phyloP scores from a whole-genome alignment of 2,113 vertebrate genomes.

The Dromaius novaehollandiae region DNA sequence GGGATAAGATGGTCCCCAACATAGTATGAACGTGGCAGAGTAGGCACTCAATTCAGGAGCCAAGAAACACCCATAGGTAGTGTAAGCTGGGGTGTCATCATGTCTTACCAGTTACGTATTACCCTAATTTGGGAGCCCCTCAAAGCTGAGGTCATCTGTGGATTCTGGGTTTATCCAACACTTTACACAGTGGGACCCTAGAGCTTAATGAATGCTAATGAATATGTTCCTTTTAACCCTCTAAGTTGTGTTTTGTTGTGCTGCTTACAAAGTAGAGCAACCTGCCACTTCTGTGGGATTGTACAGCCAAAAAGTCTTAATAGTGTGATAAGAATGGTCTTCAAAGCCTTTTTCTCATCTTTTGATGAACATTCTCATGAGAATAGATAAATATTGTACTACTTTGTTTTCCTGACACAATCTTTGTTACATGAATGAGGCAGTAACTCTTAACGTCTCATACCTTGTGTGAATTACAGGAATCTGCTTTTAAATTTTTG shows the following conservation, averaged over 20 bases:
- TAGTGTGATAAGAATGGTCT: neutral
- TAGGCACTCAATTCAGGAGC: neutral
- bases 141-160: neutral
- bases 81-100: neutral
- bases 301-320: neutral
- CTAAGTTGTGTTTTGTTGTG: neutral
- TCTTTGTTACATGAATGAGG: slow-evolving; percentile 50
- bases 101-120: neutral
- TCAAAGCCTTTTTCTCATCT: neutral
- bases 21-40: fast-evolving
- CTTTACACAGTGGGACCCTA: neutral
- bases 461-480: slow-evolving; percentile 38
- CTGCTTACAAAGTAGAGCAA: neutral
- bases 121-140: fast-evolving
- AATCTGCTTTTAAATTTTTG: slow-evolving; percentile 28
- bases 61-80: fast-evolving
- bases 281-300: neutral
- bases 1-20: fast-evolving
- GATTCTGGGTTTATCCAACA: neutral
- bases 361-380: slow-evolving; percentile 30
- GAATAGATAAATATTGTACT: slow-evolving; percentile 53
- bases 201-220: neutral
- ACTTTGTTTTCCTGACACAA: slow-evolving; percentile 58
- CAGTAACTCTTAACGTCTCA: slow-evolving; percentile 23
- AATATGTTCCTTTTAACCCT: neutral